A percentile compares a stretch with the other conserved stretches of the same genome.
These are phyloP conservation scores for Tromatobia lineatoria DNA, from an alignment of 2,888 invertebrate genomes.

Conservation along the genomic window DNA sequence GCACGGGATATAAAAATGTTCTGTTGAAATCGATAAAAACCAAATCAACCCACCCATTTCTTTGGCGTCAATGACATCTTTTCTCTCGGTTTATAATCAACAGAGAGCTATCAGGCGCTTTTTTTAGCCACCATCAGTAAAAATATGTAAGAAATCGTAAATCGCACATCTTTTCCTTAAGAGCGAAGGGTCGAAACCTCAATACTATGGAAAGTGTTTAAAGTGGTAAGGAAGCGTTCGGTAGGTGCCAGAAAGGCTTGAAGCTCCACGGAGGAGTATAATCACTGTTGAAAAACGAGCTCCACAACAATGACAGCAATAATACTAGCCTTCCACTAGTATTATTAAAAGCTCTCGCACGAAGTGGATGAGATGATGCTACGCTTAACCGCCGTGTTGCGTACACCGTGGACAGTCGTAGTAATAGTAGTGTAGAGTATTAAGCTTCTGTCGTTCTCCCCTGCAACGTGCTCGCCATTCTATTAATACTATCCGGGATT, in stretches of 20 bases:
- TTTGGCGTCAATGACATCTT: too few species aligned
- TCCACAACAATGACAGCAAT: constrained; percentile 38
- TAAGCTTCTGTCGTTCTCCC: constrained; percentile 38
- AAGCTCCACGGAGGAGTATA: constrained; percentile 1
- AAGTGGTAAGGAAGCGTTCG: not conserved
- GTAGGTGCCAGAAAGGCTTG: constrained; percentile 4
- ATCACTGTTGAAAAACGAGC: constrained; percentile 35
- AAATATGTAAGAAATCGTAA: not conserved
- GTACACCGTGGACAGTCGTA: constrained; percentile 22
- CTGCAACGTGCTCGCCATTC: constrained; percentile 45
- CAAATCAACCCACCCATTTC: too few species aligned
- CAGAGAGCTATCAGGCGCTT: not conserved
- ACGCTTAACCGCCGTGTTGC: constrained; percentile 46
- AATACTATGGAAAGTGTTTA: not conserved
- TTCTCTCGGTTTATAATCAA: not conserved
- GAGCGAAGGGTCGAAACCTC: not conserved
- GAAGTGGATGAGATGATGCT: constrained; percentile 46
- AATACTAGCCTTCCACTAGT: constrained; percentile 6
- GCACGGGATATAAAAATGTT: too few species aligned
- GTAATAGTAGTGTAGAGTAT: constrained; percentile 37
- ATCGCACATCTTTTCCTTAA: not conserved
- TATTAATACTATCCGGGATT: constrained; percentile 80
- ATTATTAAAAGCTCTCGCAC: constrained; percentile 32
- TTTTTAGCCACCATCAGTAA: not conserved
- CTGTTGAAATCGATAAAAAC: too few species aligned